phyloP scores from a whole-genome alignment of 1,140 invertebrate species.

The Aphidius gifuensis region DNA sequence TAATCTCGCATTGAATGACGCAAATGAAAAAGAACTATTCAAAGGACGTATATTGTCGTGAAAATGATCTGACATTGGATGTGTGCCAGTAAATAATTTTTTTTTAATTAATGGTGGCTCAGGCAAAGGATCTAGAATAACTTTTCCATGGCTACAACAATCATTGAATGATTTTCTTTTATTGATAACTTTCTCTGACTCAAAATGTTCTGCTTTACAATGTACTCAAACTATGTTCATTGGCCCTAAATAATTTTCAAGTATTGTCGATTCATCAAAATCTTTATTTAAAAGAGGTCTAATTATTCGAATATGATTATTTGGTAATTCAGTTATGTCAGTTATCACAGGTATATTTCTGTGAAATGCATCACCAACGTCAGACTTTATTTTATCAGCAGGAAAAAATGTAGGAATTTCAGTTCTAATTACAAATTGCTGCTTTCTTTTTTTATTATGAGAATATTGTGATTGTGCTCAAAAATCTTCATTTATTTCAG shows the following conservation, averaged over 20 bases:
- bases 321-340: too few species aligned
- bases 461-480: too few species aligned
- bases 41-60: not conserved
- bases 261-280: too few species aligned
- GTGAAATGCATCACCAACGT: too few species aligned
- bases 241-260: conserved; percentile 13
- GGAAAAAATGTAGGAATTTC: too few species aligned
- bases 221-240: conserved; percentile 20
- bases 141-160: conserved; percentile 7
- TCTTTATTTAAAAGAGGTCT: too few species aligned
- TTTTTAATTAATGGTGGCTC: not conserved
- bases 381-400: too few species aligned
- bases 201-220: conserved; percentile 20
- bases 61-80: not conserved
- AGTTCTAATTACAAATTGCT: too few species aligned
- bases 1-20: not conserved
- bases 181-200: conserved; percentile 16
- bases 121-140: not conserved
- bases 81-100: not conserved
- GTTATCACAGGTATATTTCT: too few species aligned
- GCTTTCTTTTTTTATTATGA: too few species aligned
- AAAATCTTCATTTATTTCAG: too few species aligned
- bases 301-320: too few species aligned
- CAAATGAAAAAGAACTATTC: conserved; percentile 4
- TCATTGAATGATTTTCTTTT: conserved; percentile 20